These are phyloP conservation scores for Ciona savignyi DNA, from an alignment of 23 tunicate species.

Conservation along the genomic window DNA sequence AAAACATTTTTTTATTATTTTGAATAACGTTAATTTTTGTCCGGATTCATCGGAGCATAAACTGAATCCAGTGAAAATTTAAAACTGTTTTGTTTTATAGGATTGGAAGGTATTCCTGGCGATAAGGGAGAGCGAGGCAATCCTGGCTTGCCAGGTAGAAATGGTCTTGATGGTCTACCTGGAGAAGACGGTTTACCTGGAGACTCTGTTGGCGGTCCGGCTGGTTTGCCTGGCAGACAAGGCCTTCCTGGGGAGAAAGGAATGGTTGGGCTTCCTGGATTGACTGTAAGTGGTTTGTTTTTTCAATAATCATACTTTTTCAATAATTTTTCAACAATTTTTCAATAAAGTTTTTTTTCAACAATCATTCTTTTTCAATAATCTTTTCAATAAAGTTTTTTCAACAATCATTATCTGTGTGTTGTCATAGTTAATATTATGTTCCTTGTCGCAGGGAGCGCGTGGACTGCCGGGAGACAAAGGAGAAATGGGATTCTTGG, in stretches of 20 bases:
- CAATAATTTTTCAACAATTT: neutral
- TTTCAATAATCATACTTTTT: no score
- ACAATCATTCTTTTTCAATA: no score
- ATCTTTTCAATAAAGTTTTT: no score
- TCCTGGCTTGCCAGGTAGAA: constrained; percentile 50
- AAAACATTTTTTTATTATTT: neutral
- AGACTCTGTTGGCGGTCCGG: constrained; percentile 29
- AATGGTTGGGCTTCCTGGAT: constrained; percentile 49
- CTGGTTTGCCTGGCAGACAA: constrained; percentile 33
- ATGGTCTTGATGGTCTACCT: constrained; percentile 66
- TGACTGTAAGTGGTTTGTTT: constrained; percentile 33
- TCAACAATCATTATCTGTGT: no score
- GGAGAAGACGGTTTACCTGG: constrained; percentile 57
- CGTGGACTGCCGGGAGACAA: constrained; percentile 44
- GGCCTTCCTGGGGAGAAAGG: constrained; percentile 73
- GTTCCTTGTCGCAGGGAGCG: constrained; percentile 16
- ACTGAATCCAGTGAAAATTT: neutral
- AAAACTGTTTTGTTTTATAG: constrained; percentile 4
- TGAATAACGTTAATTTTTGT: neutral
- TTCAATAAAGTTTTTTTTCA: no score
- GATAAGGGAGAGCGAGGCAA: constrained; percentile 53
- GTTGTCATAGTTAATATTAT: neutral
- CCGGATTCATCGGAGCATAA: neutral
- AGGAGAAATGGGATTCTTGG: constrained; percentile 57
- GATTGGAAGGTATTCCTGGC: constrained; percentile 82